These are phyloP conservation scores for Tiphia femorata DNA, from an alignment of 2,888 invertebrate species.

Conservation along the genomic window DNA sequence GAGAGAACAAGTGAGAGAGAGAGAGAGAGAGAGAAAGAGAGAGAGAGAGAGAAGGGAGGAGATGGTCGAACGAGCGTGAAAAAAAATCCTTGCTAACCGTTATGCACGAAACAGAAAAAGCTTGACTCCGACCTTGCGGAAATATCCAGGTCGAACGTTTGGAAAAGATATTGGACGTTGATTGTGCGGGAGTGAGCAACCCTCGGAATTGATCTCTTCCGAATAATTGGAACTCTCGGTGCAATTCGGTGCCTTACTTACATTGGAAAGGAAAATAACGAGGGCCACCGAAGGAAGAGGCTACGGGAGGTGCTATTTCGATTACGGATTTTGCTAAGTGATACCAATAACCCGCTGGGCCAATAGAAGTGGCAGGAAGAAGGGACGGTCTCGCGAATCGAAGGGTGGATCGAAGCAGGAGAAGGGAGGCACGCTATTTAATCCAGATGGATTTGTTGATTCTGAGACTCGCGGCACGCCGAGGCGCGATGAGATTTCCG, in stretches of 20 bases:
- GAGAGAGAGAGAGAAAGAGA: background rate
- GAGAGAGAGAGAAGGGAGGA: background rate
- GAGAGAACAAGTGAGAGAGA: slow-evolving; percentile 7
- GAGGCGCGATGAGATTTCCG: slow-evolving; percentile 60
- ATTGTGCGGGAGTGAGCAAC: too few relatives aligned
- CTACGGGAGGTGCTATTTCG: too few relatives aligned
- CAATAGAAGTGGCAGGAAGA: slow-evolving; percentile 47
- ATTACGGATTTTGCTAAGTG: slow-evolving; percentile 55
- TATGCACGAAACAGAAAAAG: background rate
- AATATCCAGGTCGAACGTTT: too few relatives aligned
- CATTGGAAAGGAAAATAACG: too few relatives aligned
- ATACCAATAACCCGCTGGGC: slow-evolving; percentile 57
- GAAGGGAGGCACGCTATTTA: slow-evolving; percentile 55
- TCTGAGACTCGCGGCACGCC: slow-evolving; percentile 53
- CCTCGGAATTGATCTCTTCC: too few relatives aligned
- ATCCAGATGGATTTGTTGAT: slow-evolving; percentile 57
- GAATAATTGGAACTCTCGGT: too few relatives aligned
- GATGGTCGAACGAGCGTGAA: background rate
- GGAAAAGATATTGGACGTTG: too few relatives aligned
- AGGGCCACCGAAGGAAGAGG: too few relatives aligned
- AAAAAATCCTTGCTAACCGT: slow-evolving; percentile 2
- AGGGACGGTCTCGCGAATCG: slow-evolving; percentile 41
- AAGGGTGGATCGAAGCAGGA: too few relatives aligned
- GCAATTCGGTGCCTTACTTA: too few relatives aligned
- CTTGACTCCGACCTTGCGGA: background rate